Base-by-base conservation (phyloP, 2,888 invertebrate species). In the Ichneumoninae sp. region DNA sequence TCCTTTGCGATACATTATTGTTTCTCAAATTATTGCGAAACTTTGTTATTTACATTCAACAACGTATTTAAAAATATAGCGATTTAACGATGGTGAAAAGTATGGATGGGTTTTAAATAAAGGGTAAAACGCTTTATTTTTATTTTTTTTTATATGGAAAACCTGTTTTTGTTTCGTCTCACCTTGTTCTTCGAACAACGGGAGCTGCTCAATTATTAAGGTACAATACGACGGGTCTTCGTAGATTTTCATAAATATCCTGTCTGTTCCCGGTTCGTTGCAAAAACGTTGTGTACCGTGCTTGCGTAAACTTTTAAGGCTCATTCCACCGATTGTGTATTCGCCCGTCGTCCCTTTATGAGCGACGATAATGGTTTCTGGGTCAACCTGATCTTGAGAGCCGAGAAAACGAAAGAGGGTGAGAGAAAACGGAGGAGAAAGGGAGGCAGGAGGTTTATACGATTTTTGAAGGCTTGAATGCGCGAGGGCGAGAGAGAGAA, bases 371-470 rank as follows among this genome's bases (percentile, higher is more conserved):
- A 77, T 54, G 36, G 52, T 78, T 81, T 84, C 78, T 78, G 69
- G 84, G 81, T 80, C 84, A 77, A 69, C 70, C 57, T 13, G 44
- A 65, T 68, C 83, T 83, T 75, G 65, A 75, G 66, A 65, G 50
- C 57, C 52, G 40, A 22, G 78, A 68, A 68, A 60, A 57, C 16
- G 22, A 76, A 26, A 50, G 44, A 65, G 36, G 65, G 30, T 54
- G 36, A 33, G 54, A 36, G 44, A 65, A 22, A 62, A 74, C 33
- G 7, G 62, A 54, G 7, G 19, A 40, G 62, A 44, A 26, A 50
- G 36, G 69, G 47, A 60, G 30, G 54, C 22, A 0, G 57, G 54
- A 71, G 80, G 57, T 57, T 13, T 74, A 54, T 40, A 74, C 44
- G 72, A 62, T 75, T 75, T 75, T 75, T 50, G 62, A 65, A 62